These are phyloP conservation scores for Australoheros scitulus DNA, from an alignment of 2,113 vertebrate species.

Conservation along the genomic window DNA sequence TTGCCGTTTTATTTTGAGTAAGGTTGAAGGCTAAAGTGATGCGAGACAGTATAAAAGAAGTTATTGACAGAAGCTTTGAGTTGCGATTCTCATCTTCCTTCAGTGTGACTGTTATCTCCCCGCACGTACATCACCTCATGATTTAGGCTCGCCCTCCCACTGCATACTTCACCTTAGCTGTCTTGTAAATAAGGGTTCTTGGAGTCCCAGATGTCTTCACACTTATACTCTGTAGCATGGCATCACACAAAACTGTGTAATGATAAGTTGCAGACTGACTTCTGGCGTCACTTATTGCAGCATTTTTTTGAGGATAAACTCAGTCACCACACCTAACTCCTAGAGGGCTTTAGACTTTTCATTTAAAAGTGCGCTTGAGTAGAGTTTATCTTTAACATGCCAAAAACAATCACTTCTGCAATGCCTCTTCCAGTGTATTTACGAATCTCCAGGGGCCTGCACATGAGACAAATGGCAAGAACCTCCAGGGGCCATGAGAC, in stretches of 20 bases:
- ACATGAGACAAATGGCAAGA: background rate
- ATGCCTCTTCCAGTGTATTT: slow-evolving; percentile 13
- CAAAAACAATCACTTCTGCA: slow-evolving; percentile 40
- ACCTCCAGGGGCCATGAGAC: slow-evolving; percentile 3
- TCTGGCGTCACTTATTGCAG: slow-evolving; percentile 48
- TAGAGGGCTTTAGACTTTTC: slow-evolving; percentile 7
- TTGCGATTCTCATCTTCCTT: slow-evolving; percentile 27
- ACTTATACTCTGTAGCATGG: slow-evolving; percentile 27
- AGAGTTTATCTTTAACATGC: slow-evolving; percentile 31
- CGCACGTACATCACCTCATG: slow-evolving; percentile 35
- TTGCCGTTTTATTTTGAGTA: slow-evolving; percentile 1
- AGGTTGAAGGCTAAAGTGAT: background rate
- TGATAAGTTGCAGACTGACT: slow-evolving; percentile 59
- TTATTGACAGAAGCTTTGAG: slow-evolving; percentile 15
- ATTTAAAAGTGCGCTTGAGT: slow-evolving; percentile 22
- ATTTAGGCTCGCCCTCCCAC: background rate
- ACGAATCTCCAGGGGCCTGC: slow-evolving; percentile 1
- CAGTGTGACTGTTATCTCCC: slow-evolving; percentile 2
- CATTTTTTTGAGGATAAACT: slow-evolving; percentile 48
- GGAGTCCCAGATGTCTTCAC: slow-evolving; percentile 42
- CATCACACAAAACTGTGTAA: slow-evolving; percentile 39
- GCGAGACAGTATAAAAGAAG: background rate
- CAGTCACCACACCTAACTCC: slow-evolving; percentile 46
- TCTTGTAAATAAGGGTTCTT: slow-evolving; percentile 59
- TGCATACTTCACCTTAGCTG: slow-evolving; percentile 53